Base-by-base conservation (phyloP, 35 echinoderm and acorn worm genomes). In the Diadema setosum region DNA sequence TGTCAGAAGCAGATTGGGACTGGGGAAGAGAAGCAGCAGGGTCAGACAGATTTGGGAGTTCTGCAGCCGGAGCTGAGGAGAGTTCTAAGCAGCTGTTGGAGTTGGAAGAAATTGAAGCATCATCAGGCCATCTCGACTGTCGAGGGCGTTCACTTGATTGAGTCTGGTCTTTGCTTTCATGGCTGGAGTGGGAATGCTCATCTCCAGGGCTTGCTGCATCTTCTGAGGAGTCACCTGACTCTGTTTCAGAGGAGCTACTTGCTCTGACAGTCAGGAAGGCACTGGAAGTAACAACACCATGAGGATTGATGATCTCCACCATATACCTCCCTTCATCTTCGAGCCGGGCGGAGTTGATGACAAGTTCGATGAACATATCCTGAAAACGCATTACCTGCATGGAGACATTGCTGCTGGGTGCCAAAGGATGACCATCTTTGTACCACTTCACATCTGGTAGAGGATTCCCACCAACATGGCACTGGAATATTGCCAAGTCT, bases 381-480 rank as follows among this genome's bases (percentile, higher is more conserved):
- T 78, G 58, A 65, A 84, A 93, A 37, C 24, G 70, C 70, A 93
- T 70, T 2, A 60, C 45, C 16, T 75, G 86, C 2, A 91, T 81
- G 16, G 59, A 42, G 11, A 83, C 12, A 42, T 86, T 84, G 37
- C 81, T 65, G 65, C 83, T 78, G 50, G 86, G 84, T 83, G 21
- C 3, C 37, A 97, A 17, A 23, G 82, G 83, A 56, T 82, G 55
- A 63, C 85, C 89, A 89, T 99, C 87, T 44, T 95, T 99, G 49
- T 63, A 95, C 96, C 96, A 99, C n/a, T 59, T 58, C 4, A 99
- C 39, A 18, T 83, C 67, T 25, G 96, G 96, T 17, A 37, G 27
- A 46, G 95, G 95, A 5, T 90, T 40, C 29, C 96, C 96, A 48
- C 67, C 61, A 81, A 94, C 84, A 41, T 92, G 81, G 80, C 93